Percentiles rank a stretch among this genome's conserved stretches.
These are phyloP conservation scores for Agrilus cyanescens DNA, from an alignment of 2,888 invertebrate species.

Conservation along the genomic window DNA sequence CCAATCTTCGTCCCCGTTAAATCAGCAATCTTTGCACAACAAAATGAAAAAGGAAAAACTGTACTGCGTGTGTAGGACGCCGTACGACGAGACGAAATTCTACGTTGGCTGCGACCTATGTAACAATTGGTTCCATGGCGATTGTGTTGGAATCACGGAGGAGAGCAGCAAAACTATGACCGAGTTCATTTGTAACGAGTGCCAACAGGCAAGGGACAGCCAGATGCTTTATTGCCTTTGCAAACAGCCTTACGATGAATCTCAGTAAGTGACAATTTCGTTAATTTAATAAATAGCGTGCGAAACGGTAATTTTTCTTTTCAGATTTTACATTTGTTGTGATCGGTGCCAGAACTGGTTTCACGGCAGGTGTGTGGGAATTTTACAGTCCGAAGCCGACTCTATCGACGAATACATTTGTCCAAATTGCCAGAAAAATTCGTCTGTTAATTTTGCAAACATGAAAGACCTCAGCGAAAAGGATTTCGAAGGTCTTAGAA, in stretches of 20 bases:
- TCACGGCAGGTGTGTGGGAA: constrained; percentile 94
- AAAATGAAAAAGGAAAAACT: constrained; percentile 58
- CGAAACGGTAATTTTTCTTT: constrained; percentile 20
- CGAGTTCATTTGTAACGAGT: constrained; percentile 81
- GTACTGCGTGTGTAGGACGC: constrained; percentile 84
- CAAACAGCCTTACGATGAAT: constrained; percentile 92
- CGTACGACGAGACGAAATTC: constrained; percentile 94
- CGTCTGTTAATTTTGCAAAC: constrained; percentile 79
- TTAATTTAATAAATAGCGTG: not conserved
- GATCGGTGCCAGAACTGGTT: constrained; percentile 99
- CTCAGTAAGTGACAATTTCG: constrained; percentile 57
- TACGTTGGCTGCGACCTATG: constrained; percentile 97
- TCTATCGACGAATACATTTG: constrained; percentile 94
- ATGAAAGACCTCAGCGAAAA: constrained; percentile 70
- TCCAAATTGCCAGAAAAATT: constrained; percentile 88
- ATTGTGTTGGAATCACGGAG: constrained; percentile 89
- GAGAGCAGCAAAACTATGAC: constrained; percentile 81
- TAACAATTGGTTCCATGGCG: constrained; percentile 97
- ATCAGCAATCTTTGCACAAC: constrained; percentile 16
- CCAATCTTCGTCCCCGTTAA: constrained; percentile 11
- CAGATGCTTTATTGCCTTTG: constrained; percentile 94
- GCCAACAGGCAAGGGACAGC: constrained; percentile 73
- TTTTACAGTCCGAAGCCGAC: constrained; percentile 85
- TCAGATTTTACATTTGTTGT: constrained; percentile 95
- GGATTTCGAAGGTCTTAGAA: constrained; percentile 73